These are phyloP conservation scores for Bradypus variegatus DNA, from an alignment of 2,797 vertebrate genomes.

Conservation along the genomic window DNA sequence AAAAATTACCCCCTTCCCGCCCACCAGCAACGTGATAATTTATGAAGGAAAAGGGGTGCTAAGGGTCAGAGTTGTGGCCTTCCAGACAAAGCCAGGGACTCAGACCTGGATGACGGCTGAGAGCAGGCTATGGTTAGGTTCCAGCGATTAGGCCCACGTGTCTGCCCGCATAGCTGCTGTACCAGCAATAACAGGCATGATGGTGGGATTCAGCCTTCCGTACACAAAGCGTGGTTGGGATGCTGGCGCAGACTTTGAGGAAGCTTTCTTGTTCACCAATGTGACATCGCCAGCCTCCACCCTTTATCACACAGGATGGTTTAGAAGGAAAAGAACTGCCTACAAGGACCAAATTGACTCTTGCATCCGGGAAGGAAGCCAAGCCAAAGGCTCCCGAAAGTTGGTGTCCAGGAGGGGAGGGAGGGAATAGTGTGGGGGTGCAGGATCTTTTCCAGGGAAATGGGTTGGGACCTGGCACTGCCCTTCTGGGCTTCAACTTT, in stretches of 20 bases:
- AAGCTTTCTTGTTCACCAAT: not conserved
- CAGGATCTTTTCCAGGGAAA: not conserved
- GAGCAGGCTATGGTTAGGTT: rapidly evolving
- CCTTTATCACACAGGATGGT: not conserved
- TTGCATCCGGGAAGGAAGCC: not conserved
- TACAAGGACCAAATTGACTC: not conserved
- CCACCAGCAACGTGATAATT: not conserved
- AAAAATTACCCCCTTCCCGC: not conserved
- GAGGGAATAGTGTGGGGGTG: rapidly evolving
- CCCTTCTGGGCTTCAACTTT: not conserved
- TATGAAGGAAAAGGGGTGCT: not conserved
- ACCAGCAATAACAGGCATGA: not conserved
- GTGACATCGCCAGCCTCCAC: not conserved
- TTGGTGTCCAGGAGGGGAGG: not conserved
- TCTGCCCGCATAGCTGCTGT: rapidly evolving
- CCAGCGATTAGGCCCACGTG: rapidly evolving
- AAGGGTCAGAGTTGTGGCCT: not conserved
- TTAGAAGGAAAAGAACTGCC: not conserved
- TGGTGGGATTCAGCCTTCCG: rapidly evolving
- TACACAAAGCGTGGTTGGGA: not conserved
- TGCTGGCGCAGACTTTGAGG: not conserved
- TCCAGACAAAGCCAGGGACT: not conserved
- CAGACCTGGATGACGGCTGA: not conserved
- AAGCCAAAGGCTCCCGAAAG: not conserved
- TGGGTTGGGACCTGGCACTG: not conserved